Evolutionary conservation across 2,888 invertebrate species (phyloP).

Genomic region (Criorhina ranunculi): DNA sequence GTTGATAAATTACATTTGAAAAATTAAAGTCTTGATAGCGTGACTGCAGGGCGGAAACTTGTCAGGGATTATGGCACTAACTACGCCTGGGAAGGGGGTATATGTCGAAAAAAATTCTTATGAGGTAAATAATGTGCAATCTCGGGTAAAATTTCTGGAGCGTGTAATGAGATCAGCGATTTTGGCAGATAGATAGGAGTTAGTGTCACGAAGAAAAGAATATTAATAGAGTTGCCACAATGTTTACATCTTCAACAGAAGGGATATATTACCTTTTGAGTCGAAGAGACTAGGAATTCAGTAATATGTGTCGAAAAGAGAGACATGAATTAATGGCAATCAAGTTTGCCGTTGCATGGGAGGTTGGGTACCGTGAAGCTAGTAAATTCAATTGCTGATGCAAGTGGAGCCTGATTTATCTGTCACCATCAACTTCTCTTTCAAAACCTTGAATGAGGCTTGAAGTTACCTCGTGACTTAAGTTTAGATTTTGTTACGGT

Average conservation of each 20-base stretch:
- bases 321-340: too few relatives aligned
- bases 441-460: too few relatives aligned
- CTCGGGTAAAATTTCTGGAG: slow-evolving; percentile 21
- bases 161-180: slow-evolving; percentile 59
- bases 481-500: too few relatives aligned
- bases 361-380: too few relatives aligned
- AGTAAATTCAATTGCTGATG: too few relatives aligned
- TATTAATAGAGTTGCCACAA: slow-evolving; percentile 12
- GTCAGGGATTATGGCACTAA: slow-evolving; percentile 50
- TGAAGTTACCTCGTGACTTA: too few relatives aligned
- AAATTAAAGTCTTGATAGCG: slow-evolving; percentile 66
- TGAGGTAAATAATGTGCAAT: slow-evolving; percentile 42
- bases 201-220: slow-evolving; percentile 15
- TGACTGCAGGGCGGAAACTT: slow-evolving; percentile 53
- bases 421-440: too few relatives aligned
- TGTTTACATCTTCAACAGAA: not conserved
- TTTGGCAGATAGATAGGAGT: slow-evolving; percentile 17
- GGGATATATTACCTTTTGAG: too few relatives aligned
- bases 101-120: slow-evolving; percentile 10
- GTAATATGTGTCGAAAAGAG: too few relatives aligned
- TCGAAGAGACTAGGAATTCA: too few relatives aligned
- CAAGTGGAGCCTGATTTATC: too few relatives aligned
- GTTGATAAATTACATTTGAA: slow-evolving; percentile 70
- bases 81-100: not conserved
- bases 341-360: too few relatives aligned